Conservation (phyloP, 1,140 invertebrate genomes). For the Eciton burchellii region DNA sequence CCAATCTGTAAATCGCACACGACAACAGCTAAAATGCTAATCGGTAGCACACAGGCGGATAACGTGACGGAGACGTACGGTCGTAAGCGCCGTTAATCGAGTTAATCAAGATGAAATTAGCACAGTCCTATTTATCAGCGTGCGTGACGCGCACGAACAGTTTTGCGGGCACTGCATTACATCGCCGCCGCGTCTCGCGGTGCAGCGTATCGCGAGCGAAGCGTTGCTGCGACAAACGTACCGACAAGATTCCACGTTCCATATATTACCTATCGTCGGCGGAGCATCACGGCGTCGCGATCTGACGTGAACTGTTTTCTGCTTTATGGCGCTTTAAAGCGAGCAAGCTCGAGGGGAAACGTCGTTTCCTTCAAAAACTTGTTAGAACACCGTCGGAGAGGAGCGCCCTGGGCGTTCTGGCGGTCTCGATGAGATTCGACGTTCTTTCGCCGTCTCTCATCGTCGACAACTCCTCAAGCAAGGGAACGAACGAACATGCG, state of each 20-base stretch:
- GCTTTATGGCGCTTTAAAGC: constrained; percentile 75
- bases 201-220: not conserved
- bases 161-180: not conserved
- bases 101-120: not conserved
- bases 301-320: constrained; percentile 39
- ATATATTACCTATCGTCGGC: constrained; percentile 27
- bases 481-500: not conserved
- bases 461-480: not conserved
- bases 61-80: not conserved
- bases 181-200: not conserved
- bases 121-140: not conserved
- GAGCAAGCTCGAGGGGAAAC: constrained; percentile 62
- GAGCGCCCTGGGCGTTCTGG: constrained; percentile 61
- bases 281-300: constrained; percentile 31
- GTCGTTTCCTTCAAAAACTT: constrained; percentile 69
- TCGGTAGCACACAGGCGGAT: not conserved
- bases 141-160: not conserved
- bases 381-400: constrained; percentile 69
- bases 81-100: not conserved
- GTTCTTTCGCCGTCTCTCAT: constrained; percentile 44
- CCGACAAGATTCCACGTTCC: constrained; percentile 54
- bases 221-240: constrained; percentile 39
- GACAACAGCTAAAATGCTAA: not conserved
- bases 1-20: not conserved
- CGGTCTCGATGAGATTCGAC: constrained; percentile 73